phyloP scores from a whole-genome alignment of 2,888 invertebrate genomes.

The Gerris lacustris region DNA sequence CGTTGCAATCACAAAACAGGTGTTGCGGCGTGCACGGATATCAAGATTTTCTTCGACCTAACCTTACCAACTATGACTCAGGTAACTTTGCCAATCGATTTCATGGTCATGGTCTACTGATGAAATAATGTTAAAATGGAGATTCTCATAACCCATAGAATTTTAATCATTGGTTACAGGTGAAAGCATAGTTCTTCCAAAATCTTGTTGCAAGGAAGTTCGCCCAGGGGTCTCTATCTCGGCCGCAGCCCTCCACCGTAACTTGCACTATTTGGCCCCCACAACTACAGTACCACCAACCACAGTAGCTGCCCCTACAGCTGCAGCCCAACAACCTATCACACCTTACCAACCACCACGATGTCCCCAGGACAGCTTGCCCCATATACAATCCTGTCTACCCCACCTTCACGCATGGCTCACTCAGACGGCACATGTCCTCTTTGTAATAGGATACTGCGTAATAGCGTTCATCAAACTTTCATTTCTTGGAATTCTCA shows the following conservation, averaged over 20 bases:
- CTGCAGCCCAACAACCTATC: slow-evolving; percentile 33
- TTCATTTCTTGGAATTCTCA: slow-evolving; percentile 74
- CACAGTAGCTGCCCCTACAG: slow-evolving; percentile 22
- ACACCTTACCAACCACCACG: slow-evolving; percentile 45
- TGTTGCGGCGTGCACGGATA: slow-evolving; percentile 69
- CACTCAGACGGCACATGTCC: slow-evolving; percentile 62
- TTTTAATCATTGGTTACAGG: slow-evolving; percentile 8
- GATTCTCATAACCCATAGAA: too few relatives aligned
- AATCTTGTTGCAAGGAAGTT: slow-evolving; percentile 35
- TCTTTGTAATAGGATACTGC: slow-evolving; percentile 73
- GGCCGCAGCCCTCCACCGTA: slow-evolving; percentile 34
- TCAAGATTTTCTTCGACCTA: slow-evolving; percentile 30
- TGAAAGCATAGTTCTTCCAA: slow-evolving; percentile 31
- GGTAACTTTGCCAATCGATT: slow-evolving; percentile 17
- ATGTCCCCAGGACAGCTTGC: slow-evolving; percentile 41
- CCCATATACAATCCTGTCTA: slow-evolving; percentile 44
- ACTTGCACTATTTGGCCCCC: slow-evolving; percentile 31
- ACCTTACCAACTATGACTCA: slow-evolving; percentile 23
- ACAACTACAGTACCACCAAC: slow-evolving; percentile 20
- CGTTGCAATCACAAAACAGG: slow-evolving; percentile 56
- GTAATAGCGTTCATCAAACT: slow-evolving; percentile 78
- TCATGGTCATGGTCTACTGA: too few relatives aligned
- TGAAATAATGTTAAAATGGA: too few relatives aligned
- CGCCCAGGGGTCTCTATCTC: slow-evolving; percentile 18
- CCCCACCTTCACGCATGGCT: slow-evolving; percentile 51